Base-by-base conservation (phyloP, 2,797 vertebrate genomes). In the Discoglossus pictus region DNA sequence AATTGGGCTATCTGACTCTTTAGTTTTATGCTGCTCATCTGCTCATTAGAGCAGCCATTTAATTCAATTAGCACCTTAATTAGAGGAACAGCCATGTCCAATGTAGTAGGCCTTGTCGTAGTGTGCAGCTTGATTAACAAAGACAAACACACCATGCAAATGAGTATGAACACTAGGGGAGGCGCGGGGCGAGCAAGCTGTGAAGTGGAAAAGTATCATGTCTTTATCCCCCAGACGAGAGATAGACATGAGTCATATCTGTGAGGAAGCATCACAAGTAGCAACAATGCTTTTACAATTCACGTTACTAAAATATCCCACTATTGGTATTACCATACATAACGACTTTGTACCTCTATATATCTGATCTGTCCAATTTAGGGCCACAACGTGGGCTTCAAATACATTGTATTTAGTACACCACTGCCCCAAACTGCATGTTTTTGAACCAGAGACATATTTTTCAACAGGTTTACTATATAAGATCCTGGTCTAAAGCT, bases 41-140 rank as follows among this genome's bases (percentile, higher is more conserved):
- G 87, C 95, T 96, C 94, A 94, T 98, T 97, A 97, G 92, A 73
- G 78, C 90, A 87, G 92, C 92, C 92, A 94, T 97, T 98, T 98
- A 94, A 98, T 99, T 99, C 95, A 98, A 98, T 99, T 98, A 98
- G 97, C 91, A 84, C 89, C 88, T 90, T 94, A 96, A 96, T 98
- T 98, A 98, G 95, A 92, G 86, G 93, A 93, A 93, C 94, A 94
- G 95, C 90, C 92, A 89, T 93, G 92, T 94, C 92, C 92, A 89
- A 92, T 91, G 92, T 94, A 86, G 82, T 80, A 83, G 90, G 89
- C 85, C 92, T 92, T 92, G 92, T 93, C 91, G 87, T 83, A 82
- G 87, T 84, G 83, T 78, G 73, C 73, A 15, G 88, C 85, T 83
- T 91, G 92, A 94, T 93, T 96, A 96, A 91, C 91, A 91, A 86